Evolutionary conservation across 2,888 invertebrate species (phyloP).

Genomic region (Synanthedon myopaeformis): DNA sequence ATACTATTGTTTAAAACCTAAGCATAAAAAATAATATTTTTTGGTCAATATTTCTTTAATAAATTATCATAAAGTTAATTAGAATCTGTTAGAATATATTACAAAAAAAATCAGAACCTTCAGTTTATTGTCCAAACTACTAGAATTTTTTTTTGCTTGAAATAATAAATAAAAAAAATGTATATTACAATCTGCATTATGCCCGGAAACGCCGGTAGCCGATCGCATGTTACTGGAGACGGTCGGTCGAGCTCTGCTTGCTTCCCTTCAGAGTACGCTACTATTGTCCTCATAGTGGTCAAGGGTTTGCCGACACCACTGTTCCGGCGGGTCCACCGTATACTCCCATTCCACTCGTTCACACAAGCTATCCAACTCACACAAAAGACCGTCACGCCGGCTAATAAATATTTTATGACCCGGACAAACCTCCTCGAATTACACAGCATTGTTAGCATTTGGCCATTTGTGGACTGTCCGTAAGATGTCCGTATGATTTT

Average conservation of each 20-base stretch:
- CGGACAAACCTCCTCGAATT: constrained; percentile 41
- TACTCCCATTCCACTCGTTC: constrained; percentile 46
- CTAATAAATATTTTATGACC: constrained; percentile 46
- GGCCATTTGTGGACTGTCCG: constrained; percentile 5
- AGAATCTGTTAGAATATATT: no score
- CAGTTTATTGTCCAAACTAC: not conserved
- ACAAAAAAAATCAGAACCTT: constrained; percentile 7
- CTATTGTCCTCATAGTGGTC: constrained; percentile 68
- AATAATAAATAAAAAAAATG: constrained; percentile 12
- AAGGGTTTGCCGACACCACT: constrained; percentile 12
- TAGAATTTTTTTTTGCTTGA: not conserved
- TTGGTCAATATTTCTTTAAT: no score
- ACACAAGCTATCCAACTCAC: constrained; percentile 59
- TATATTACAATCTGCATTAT: constrained; percentile 37
- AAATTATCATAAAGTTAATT: no score
- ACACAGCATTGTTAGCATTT: constrained; percentile 27
- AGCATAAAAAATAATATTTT: no score
- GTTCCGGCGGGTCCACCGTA: constrained; percentile 32
- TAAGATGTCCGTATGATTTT: not conserved
- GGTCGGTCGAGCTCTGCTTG: constrained; percentile 63
- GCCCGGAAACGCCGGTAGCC: constrained; percentile 41
- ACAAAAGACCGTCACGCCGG: constrained; percentile 51
- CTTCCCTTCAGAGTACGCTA: constrained; percentile 71
- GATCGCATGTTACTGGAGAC: constrained; percentile 49
- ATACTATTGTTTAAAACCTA: no score